Conservation (phyloP, 1,140 invertebrate genomes). For the Sarcophaga peregrina region DNA sequence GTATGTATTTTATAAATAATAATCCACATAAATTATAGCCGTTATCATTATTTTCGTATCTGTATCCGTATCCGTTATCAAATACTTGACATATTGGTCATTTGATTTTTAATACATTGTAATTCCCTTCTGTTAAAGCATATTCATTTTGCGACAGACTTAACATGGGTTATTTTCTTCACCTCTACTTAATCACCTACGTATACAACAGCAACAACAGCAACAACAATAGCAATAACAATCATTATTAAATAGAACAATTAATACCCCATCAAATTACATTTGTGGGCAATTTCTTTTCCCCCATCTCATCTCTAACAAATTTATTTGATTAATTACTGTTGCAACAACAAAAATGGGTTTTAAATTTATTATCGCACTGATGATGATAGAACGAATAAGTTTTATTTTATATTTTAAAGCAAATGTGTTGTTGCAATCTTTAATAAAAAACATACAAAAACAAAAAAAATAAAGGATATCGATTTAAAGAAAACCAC, state of each 20-base stretch:
- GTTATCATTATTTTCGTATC: not conserved
- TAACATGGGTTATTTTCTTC: conserved; percentile 37
- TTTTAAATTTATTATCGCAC: not conserved
- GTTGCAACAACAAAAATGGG: too few species aligned
- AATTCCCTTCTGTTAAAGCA: conserved; percentile 15
- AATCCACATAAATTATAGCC: conserved; percentile 4
- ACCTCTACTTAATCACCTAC: conserved; percentile 31
- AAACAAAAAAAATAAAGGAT: not conserved
- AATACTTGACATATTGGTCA: conserved; percentile 41
- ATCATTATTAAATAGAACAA: not conserved
- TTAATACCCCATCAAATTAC: too few species aligned
- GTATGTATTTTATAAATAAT: not conserved
- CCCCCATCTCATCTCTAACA: not conserved
- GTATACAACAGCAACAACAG: not conserved
- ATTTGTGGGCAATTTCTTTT: not conserved
- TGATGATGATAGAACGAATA: not conserved
- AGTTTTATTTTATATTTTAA: not conserved
- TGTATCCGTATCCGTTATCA: conserved; percentile 29
- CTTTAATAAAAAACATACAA: conserved; percentile 5
- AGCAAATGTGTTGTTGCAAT: not conserved
- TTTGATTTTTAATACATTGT: conserved; percentile 31
- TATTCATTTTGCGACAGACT: conserved; percentile 15
- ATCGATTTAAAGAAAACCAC: too few species aligned
- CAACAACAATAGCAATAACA: not conserved
- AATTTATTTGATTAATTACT: conserved; percentile 33